phyloP scores from a whole-genome alignment of 2,888 invertebrate species.

The Hirtodrosophila trivittata region DNA sequence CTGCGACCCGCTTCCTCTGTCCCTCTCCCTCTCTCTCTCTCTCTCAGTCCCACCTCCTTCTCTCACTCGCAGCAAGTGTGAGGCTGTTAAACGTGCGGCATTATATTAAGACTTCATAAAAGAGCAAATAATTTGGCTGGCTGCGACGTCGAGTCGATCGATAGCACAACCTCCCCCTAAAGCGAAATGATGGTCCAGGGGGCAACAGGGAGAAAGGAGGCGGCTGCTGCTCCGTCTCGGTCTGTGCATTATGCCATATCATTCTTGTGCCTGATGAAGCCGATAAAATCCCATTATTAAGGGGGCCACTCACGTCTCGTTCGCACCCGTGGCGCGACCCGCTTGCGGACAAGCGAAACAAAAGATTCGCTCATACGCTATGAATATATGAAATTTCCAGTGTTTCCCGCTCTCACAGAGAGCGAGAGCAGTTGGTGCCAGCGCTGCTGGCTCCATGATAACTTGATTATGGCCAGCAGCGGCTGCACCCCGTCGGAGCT shows the following conservation, averaged over 20 bases:
- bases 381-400: slow-evolving; percentile 80
- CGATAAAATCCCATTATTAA: slow-evolving; percentile 84
- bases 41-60: neutral
- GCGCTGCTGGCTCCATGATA: slow-evolving; percentile 58
- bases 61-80: slow-evolving; percentile 49
- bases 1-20: slow-evolving; percentile 5
- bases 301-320: slow-evolving; percentile 79
- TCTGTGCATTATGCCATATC: slow-evolving; percentile 82
- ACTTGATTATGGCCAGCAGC: slow-evolving; percentile 59
- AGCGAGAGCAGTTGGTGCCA: slow-evolving; percentile 10
- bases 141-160: slow-evolving; percentile 48
- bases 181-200: too few relatives aligned
- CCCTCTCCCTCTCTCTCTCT: neutral
- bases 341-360: slow-evolving; percentile 81
- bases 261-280: slow-evolving; percentile 82
- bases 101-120: slow-evolving; percentile 79
- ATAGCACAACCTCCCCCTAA: slow-evolving; percentile 27
- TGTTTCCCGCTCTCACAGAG: slow-evolving; percentile 43
- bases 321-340: slow-evolving; percentile 65
- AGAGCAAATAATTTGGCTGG: slow-evolving; percentile 74
- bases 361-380: slow-evolving; percentile 83
- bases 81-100: slow-evolving; percentile 74
- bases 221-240: slow-evolving; percentile 22
- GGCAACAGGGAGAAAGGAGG: neutral
- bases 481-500: slow-evolving; percentile 22